Evolutionary conservation across 2,797 vertebrate species (phyloP).

Genomic region (Galagoides demidoff): DNA sequence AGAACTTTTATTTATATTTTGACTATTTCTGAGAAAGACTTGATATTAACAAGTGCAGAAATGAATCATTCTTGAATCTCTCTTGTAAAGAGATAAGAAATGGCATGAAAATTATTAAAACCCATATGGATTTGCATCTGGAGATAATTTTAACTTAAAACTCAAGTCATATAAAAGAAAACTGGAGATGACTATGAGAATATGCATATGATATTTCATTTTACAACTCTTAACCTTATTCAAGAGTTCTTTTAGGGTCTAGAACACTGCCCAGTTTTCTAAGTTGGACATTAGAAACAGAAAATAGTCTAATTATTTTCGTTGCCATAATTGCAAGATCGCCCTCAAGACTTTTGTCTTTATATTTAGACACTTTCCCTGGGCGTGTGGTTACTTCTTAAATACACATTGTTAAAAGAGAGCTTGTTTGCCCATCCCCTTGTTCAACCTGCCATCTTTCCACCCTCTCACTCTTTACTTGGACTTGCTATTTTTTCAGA

Average conservation of each 20-base stretch:
- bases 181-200: background rate
- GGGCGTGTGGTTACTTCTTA: background rate
- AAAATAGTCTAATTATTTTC: background rate
- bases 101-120: conserved; percentile 56
- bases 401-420: background rate
- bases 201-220: background rate
- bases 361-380: background rate
- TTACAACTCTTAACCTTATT: background rate
- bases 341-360: background rate
- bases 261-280: background rate
- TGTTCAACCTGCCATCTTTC: background rate
- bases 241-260: background rate
- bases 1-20: conserved; percentile 52
- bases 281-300: background rate
- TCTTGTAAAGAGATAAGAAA: background rate
- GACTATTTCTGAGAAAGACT: conserved; percentile 42
- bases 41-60: background rate
- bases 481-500: background rate
- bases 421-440: background rate
- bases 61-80: conserved; percentile 25
- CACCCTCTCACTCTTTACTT: background rate
- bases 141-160: conserved; percentile 43
- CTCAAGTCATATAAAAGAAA: background rate
- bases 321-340: background rate
- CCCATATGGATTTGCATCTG: background rate